Evolutionary conservation across 2,888 invertebrate genomes (phyloP), one percentile per base, ranked within the genome.

Genomic region (Gortyna flavago): DNA sequence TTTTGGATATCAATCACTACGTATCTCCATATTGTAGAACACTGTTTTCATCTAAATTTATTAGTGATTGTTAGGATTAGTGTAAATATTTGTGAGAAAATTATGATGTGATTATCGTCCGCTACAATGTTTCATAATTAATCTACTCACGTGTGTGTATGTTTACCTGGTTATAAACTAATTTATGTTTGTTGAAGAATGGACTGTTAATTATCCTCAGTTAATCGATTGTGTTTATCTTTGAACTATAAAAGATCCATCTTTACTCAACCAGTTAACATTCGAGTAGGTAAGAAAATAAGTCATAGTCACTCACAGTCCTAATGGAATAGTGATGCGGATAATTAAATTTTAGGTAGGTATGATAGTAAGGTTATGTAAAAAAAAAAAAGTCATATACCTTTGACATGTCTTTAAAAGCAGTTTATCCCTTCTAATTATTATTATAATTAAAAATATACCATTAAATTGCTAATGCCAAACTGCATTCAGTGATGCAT

Each of bases 321-420:
- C 41, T 82, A 77, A 77, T 82, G 62, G 66, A 16, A 25, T 16
- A 77, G n/a, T 35, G 77, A 71, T 67, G 71, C 77, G 69, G 7
- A 35, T 67, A 71, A 67, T 69, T 11, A 51, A 8, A 35, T 54
- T 68, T 18, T 35, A 18, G 18, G 9, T 35, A 54, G n/a, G 1
- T 68, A 32, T 32, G 5, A 41, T 67, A n/a, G 57, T 54, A 11
- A 38, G 18, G 18, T 3, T 54, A 18, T 54, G 9, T 16, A 68
- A 8, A 68, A n/a, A n/a, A n/a, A n/a, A n/a, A n/a, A n/a, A n/a
- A n/a, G n/a, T n/a, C n/a, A n/a, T n/a, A n/a, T n/a, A n/a, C n/a
- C n/a, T n/a, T n/a, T n/a, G n/a, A n/a, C n/a, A n/a, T n/a, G n/a
- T n/a, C n/a, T n/a, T n/a, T n/a, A n/a, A n/a, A n/a, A n/a, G n/a